Evolutionary conservation across 1,140 invertebrate species (phyloP), one percentile per base, ranked within the genome.

Genomic region (Oreohelix idahoensis): DNA sequence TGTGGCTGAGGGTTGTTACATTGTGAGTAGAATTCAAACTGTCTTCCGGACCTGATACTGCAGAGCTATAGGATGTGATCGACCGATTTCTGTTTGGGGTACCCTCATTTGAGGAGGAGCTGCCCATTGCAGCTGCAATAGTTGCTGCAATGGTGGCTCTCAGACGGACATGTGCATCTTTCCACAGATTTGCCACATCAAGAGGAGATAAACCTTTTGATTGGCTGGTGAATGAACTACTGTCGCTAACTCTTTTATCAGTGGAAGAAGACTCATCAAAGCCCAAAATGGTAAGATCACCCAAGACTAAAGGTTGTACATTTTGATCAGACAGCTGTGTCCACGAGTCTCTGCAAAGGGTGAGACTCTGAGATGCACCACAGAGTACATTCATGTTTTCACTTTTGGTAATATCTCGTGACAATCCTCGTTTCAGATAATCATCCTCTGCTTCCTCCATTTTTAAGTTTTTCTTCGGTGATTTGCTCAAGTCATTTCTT

Each of bases 121-220:
- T 82, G 0, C 70, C 70, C 4, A 45, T 75, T 20, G 71, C 71
- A 4, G 69, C 80, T n/a, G 71, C 71, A 49, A 82, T 82, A 26
- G 80, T 82, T 35, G 80, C 80, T n/a, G 80, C 80, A 38, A 82
- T 82, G 1, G 80, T 82, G 10, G 70, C 42, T 29, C 80, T 69
- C n/a, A 82, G 49, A 11, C 71, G 42, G 32, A 66, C 29, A 26
- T 53, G 32, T 1, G 38, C 49, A 58, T 82, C 80, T 36, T 82
- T 51, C 32, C n/a, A 82, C 32, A 74, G 49, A 42, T 49, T 75
- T 20, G 80, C 51, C 8, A 75, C 80, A 75, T 82, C 73, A 0
- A 82, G 45, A 17, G 71, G 80, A 58, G 80, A 82, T 35, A 82
- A n/a, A 36, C 70, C 53, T 49, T 75, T 74, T 32, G 23, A 45